These are phyloP conservation scores for Tuta absoluta DNA, from an alignment of 2,888 invertebrate species.

Conservation along the genomic window DNA sequence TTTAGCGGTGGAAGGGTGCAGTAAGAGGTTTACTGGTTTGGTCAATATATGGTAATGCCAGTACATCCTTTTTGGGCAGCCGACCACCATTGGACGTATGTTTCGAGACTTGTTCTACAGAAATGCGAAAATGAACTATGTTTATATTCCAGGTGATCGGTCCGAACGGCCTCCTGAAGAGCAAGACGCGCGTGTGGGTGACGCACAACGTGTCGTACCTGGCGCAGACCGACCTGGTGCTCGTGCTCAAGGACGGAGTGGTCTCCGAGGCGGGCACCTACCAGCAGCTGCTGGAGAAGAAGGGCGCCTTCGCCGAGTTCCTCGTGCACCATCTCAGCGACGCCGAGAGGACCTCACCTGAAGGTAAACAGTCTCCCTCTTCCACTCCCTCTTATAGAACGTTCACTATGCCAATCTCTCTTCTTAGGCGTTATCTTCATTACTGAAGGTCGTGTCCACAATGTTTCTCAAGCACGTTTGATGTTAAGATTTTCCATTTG, in stretches of 20 bases:
- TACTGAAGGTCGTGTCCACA: too few species aligned
- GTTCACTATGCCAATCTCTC: neutral
- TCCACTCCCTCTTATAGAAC: too few species aligned
- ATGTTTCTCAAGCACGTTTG: too few species aligned
- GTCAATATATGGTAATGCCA: too few species aligned
- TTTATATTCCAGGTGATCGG: conserved; percentile 82
- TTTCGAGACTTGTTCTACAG: too few species aligned
- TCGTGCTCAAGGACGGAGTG: conserved; percentile 93
- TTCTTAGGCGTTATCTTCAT: too few species aligned
- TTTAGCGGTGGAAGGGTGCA: too few species aligned
- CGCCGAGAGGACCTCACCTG: conserved; percentile 75
- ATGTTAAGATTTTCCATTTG: too few species aligned
- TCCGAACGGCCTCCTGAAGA: conserved; percentile 85
- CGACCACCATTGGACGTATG: too few species aligned
- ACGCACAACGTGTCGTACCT: conserved; percentile 97
- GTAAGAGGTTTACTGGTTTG: too few species aligned
- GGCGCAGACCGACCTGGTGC: conserved; percentile 93
- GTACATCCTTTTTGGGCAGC: too few species aligned
- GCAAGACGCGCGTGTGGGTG: conserved; percentile 94
- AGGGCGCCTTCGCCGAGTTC: conserved; percentile 93
- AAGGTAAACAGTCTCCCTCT: conserved; percentile 52
- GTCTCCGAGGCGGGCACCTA: conserved; percentile 96
- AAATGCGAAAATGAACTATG: too few species aligned
- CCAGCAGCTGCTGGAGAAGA: conserved; percentile 91
- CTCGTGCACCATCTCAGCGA: conserved; percentile 90